Percentiles rank a stretch among this genome's conserved stretches.
Evolutionary conservation across 1,140 invertebrate species (phyloP).

Genomic region (Whitmania pigra): DNA sequence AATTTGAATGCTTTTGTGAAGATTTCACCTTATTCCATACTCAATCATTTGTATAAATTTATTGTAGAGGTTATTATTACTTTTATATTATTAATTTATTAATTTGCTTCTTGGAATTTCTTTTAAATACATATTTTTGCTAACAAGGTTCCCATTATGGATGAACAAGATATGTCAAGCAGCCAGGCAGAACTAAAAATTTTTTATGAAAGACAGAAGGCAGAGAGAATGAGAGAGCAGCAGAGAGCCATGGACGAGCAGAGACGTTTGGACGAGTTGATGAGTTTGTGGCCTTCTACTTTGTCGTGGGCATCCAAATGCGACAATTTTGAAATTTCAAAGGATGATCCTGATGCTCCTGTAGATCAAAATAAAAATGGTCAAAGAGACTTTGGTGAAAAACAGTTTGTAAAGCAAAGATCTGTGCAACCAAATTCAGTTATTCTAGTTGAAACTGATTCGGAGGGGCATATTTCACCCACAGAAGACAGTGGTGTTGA

Average conservation of each 20-base stretch:
- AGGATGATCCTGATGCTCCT: too few relatives aligned
- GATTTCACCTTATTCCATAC: too few relatives aligned
- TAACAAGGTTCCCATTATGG: not conserved
- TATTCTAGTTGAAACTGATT: constrained; percentile 1
- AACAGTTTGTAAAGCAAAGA: not conserved
- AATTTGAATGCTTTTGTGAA: too few relatives aligned
- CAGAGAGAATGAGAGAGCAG: constrained; percentile 1
- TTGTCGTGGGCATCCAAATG: not conserved
- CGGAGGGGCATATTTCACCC: not conserved
- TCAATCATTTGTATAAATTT: too few relatives aligned
- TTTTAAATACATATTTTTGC: too few relatives aligned
- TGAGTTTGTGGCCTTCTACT: constrained; percentile 3
- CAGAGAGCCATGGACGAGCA: constrained; percentile 6
- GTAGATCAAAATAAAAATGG: not conserved
- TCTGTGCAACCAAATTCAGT: not conserved
- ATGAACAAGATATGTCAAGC: not conserved
- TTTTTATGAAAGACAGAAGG: constrained; percentile 10
- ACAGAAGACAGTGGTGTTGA: not conserved
- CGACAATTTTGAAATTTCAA: not conserved
- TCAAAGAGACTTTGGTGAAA: not conserved
- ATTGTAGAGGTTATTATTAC: too few relatives aligned
- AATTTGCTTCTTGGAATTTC: too few relatives aligned
- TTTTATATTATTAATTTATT: too few relatives aligned
- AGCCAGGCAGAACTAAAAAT: not conserved
- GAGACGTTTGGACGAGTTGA: not conserved